Evolutionary conservation across 2,888 invertebrate species (phyloP).

Genomic region (Tachina lurida): DNA sequence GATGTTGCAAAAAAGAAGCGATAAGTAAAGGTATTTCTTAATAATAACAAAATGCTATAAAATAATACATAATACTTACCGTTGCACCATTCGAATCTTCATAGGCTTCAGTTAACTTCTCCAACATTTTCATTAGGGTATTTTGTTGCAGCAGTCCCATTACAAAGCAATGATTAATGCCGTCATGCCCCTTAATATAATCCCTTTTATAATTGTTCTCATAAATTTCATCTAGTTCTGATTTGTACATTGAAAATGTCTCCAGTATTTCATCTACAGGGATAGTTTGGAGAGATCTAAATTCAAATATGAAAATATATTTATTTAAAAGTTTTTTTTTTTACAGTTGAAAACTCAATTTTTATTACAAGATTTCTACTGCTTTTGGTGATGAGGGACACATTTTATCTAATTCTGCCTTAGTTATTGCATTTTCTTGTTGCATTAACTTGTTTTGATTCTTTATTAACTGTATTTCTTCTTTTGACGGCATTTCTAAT

Average conservation of each 20-base stretch:
- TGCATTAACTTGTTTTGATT: constrained; percentile 56
- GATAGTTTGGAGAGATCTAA: constrained; percentile 64
- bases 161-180: constrained; percentile 69
- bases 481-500: constrained; percentile 59
- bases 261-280: constrained; percentile 53
- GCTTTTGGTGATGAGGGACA: constrained; percentile 58
- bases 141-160: constrained; percentile 62
- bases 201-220: constrained; percentile 57
- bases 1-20: not conserved
- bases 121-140: constrained; percentile 67
- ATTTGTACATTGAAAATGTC: constrained; percentile 62
- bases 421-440: constrained; percentile 63
- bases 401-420: constrained; percentile 65
- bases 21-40: too few species aligned
- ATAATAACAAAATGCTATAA: too few species aligned
- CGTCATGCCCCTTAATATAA: constrained; percentile 67
- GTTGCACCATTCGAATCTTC: constrained; percentile 42
- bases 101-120: constrained; percentile 66
- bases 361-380: constrained; percentile 70
- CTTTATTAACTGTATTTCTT: constrained; percentile 60
- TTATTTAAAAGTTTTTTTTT: not conserved
- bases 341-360: not conserved
- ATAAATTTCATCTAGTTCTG: constrained; percentile 67
- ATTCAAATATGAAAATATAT: constrained; percentile 4
- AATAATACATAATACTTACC: constrained; percentile 26